Conservation (phyloP, 2,113 vertebrate species). For the Illadopsis cleaveri region DNA sequence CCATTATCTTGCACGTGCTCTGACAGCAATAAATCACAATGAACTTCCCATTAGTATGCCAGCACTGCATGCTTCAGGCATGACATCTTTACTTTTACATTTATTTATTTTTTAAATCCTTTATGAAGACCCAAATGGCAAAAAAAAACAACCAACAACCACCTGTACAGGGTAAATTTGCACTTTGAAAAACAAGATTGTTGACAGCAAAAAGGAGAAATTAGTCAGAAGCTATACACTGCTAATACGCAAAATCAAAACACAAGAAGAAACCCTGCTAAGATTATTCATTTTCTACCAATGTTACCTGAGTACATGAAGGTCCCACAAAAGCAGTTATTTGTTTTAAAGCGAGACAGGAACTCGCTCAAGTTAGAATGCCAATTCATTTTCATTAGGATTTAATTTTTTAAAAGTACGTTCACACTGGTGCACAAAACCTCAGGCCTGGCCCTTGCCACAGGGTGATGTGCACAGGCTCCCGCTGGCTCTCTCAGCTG, state of each 20-base stretch:
- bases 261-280: not conserved
- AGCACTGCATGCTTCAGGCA: not conserved
- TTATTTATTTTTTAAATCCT: conserved; percentile 5
- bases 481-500: not conserved
- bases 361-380: not conserved
- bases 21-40: conserved; percentile 25
- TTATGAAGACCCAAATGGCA: not conserved
- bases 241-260: not conserved
- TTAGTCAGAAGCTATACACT: not conserved
- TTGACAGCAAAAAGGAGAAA: not conserved
- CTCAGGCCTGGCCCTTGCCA: not conserved
- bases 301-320: not conserved
- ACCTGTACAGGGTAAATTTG: not conserved
- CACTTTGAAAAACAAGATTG: not conserved
- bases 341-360: not conserved
- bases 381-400: not conserved
- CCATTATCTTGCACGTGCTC: not conserved
- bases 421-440: not conserved
- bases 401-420: not conserved
- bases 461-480: not conserved
- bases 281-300: not conserved
- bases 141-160: not conserved
- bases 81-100: conserved; percentile 18
- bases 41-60: conserved; percentile 8
- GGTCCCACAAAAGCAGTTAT: not conserved